Percentiles rank a stretch among this genome's conserved stretches.
phyloP scores from a whole-genome alignment of 2,113 vertebrate species.

The Seriola dumerili region DNA sequence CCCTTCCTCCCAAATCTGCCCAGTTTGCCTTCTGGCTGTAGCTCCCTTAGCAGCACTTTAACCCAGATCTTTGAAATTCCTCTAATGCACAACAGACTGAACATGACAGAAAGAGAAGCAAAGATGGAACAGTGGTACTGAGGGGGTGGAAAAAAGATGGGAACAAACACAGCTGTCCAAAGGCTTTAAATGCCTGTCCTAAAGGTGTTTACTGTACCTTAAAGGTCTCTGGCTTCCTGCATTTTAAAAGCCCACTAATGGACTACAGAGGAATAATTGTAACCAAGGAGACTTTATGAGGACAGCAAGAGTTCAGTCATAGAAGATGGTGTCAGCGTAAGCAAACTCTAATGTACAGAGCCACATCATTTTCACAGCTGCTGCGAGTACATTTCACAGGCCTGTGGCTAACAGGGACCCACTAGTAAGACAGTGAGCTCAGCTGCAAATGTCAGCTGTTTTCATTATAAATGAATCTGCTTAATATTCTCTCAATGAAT shows the following conservation, averaged over 20 bases:
- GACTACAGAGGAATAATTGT: constrained; percentile 42
- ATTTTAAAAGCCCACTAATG: constrained; percentile 56
- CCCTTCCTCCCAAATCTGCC: constrained; percentile 38
- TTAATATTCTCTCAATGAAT: no score
- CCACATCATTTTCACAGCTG: constrained; percentile 30
- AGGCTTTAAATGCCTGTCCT: constrained; percentile 26
- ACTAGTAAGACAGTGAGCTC: background rate
- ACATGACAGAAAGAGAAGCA: constrained; percentile 16
- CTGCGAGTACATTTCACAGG: background rate
- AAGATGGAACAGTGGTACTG: constrained; percentile 3
- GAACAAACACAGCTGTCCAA: constrained; percentile 51
- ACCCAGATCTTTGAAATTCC: constrained; percentile 48
- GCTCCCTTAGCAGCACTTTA: constrained; percentile 54
- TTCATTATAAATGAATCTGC: background rate
- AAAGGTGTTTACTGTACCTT: constrained; percentile 46
- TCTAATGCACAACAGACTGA: constrained; percentile 37
- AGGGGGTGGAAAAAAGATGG: background rate
- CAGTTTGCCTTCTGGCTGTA: constrained; percentile 54
- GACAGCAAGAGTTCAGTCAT: constrained; percentile 23
- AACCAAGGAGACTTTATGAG: constrained; percentile 58
- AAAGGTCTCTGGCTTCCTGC: constrained; percentile 48
- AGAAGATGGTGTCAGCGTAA: constrained; percentile 42
- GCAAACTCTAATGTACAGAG: constrained; percentile 15
- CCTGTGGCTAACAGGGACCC: background rate
- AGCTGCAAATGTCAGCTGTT: background rate